Evolutionary conservation across 2,113 vertebrate genomes (phyloP), one percentile per base, ranked within the genome.

Genomic region (Mixornis gularis): DNA sequence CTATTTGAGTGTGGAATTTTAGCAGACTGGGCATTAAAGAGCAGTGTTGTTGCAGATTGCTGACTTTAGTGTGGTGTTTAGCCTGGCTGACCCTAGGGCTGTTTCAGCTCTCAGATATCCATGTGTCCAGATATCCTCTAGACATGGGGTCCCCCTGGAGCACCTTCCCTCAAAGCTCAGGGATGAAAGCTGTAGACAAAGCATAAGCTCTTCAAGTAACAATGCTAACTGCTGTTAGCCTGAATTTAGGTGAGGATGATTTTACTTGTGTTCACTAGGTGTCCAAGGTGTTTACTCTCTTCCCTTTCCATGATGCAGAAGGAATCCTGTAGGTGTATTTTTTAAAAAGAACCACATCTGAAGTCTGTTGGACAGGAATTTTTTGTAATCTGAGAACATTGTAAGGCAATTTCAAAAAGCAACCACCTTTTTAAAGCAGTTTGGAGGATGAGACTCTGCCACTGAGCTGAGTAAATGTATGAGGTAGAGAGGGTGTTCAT

Each of bases 81-180:
- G 36, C 24, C 38, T 7, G 2, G 22, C 46, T 72, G 38, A 16
- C 38, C 66, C 7, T 1, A 56, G 46, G 29, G 43, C 25, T 40
- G 12, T 65, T 86, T 46, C 32, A 36, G 8, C 17, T 49, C 51
- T 55, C 65, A 18, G 51, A 11, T 49, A 20, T 48, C 27, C n/a
- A 11, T 0, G 0, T 38, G 58, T 38, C 36, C 48, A n/a, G 51
- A 6, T n/a, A 29, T 44, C 32, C 65, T 30, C 44, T 9, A 9
- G 36, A 38, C 5, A 18, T 41, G 32, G 19, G 46, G 17, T 51
- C 1, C 17, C 59, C 22, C 11, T 53, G 68, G 19, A 59, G 32
- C 2, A 3, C 22, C 19, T 51, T 44, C 12, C 48, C 30, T 59
- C 53, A 4, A 55, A 43, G 68, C 24, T 74, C n/a, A 19, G 36